Conservation (phyloP, 1,140 invertebrate species). For the Lycorma delicatula region DNA sequence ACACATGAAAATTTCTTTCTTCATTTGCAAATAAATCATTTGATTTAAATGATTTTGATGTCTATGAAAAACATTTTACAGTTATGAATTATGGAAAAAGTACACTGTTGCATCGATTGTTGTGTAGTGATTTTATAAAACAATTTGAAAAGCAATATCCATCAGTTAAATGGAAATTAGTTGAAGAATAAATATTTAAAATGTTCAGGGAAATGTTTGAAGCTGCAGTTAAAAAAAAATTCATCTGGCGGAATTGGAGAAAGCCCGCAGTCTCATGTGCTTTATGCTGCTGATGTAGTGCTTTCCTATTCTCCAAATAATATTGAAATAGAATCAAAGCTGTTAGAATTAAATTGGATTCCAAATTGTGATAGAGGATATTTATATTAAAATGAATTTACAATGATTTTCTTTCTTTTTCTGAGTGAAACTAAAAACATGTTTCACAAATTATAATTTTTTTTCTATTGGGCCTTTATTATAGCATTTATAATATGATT, state of each 20-base stretch:
- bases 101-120: slow-evolving; percentile 53
- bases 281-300: slow-evolving; percentile 87
- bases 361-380: slow-evolving; percentile 85
- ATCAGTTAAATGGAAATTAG: slow-evolving; percentile 47
- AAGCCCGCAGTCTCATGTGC: slow-evolving; percentile 69
- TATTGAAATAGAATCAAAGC: slow-evolving; percentile 56
- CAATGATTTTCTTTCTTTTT: slow-evolving; percentile 75
- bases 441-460: no score
- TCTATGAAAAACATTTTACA: slow-evolving; percentile 87
- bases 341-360: slow-evolving; percentile 83
- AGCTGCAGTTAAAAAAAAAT: slow-evolving; percentile 50
- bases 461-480: no score
- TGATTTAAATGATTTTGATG: slow-evolving; percentile 67
- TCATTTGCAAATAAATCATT: slow-evolving; percentile 76
- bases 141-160: slow-evolving; percentile 61
- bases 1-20: slow-evolving; percentile 80
- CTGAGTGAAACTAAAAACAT: no score
- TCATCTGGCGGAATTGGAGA: slow-evolving; percentile 68
- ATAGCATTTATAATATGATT: no score
- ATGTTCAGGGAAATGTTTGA: slow-evolving; percentile 68
- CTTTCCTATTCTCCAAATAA: slow-evolving; percentile 30
- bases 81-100: slow-evolving; percentile 80
- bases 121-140: slow-evolving; percentile 68
- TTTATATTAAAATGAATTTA: slow-evolving; percentile 84
- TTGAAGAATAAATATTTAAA: slow-evolving; percentile 62